Evolutionary conservation across 2,888 invertebrate genomes (phyloP).

Genomic region (Ophion ellenae): DNA sequence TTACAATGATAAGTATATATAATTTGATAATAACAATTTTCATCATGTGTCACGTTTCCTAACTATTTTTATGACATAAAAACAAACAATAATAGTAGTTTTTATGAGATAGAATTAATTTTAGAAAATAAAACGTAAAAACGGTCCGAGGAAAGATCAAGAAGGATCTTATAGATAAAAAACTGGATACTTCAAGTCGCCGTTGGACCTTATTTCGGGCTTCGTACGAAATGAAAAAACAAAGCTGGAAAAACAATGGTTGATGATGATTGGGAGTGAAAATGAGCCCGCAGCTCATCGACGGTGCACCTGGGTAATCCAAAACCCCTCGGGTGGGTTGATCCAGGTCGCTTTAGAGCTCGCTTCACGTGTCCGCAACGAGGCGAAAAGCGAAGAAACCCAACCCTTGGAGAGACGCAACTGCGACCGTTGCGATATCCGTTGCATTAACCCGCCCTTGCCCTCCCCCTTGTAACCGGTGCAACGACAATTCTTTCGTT

Average conservation of each 20-base stretch:
- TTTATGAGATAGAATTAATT: too few relatives aligned
- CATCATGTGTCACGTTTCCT: too few relatives aligned
- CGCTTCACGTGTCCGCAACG: constrained; percentile 40
- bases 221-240: background rate
- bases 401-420: constrained; percentile 55
- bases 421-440: constrained; percentile 33
- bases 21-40: too few relatives aligned
- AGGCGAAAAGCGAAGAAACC: constrained; percentile 47
- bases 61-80: too few relatives aligned
- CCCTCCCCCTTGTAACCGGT: constrained; percentile 2
- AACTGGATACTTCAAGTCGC: too few relatives aligned
- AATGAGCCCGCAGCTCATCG: constrained; percentile 18
- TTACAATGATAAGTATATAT: too few relatives aligned
- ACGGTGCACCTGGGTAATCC: constrained; percentile 37
- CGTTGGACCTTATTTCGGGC: too few relatives aligned
- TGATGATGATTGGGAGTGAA: background rate
- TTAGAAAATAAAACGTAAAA: too few relatives aligned
- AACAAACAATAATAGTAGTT: too few relatives aligned
- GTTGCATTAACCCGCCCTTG: constrained; percentile 9
- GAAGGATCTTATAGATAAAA: too few relatives aligned
- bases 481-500: constrained; percentile 33
- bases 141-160: too few relatives aligned
- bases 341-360: constrained; percentile 42
- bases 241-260: background rate
- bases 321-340: constrained; percentile 13